Evolutionary conservation across 2,888 invertebrate species (phyloP), one percentile per base, ranked within the genome.

Genomic region (Heteropelma amictum): DNA sequence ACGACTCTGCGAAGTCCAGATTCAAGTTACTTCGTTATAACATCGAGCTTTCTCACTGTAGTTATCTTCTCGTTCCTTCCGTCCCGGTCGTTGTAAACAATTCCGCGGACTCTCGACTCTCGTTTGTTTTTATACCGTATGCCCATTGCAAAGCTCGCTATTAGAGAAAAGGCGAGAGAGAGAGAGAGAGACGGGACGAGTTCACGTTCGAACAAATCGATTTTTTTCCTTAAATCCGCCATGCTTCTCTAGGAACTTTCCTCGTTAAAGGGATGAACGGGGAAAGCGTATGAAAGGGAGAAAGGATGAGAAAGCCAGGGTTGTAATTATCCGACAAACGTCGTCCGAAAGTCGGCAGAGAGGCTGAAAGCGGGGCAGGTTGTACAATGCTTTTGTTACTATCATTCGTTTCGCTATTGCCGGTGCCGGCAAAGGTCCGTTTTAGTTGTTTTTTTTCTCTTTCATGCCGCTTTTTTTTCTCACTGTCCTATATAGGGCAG

Each of bases 21-120:
- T 76, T 76, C 75, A 51, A 63, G 75, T 76, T 76, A 76, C 75
- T 76, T 72, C 75, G 75, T 76, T 76, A 76, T 72, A 71, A 67
- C 65, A 47, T 68, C 58, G 67, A 70, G 64, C 58, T 51, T 58
- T 51, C 49, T 56, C 60, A 28, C 19, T 60, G 72, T 17, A 42
- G 17, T 58, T 45, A 49, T 35, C 30, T 63, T 40, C 35, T 35
- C 23, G 45, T 21, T 58, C 51, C 45, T 17, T 68, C 10, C 30
- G 17, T 7, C 12, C 23, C 47, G 47, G 30, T 58, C 67, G 72
- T 68, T 76, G 75, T 76, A 76, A 76, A 72, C 75, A 76, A 68
- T 76, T 76, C 53, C 72, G 51, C 26, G 63, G 45, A 63, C 51
- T 72, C 61, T 64, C 68, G 72, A 76, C 42, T 71, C 28, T 42